Evolutionary conservation across 2,888 invertebrate species (phyloP), one percentile per base, ranked within the genome.

Genomic region (Lydus trimaculatus): DNA sequence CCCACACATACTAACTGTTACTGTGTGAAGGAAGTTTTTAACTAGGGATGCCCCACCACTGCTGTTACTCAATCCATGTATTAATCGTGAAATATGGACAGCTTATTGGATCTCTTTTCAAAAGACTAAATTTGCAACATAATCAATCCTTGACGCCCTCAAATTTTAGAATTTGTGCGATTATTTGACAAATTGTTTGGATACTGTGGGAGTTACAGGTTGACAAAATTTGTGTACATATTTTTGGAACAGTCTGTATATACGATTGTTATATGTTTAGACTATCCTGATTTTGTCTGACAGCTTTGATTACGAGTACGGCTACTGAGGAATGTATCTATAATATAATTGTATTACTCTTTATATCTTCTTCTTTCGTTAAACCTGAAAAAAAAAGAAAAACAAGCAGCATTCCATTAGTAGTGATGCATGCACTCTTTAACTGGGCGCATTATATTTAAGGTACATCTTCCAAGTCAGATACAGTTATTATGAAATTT

Each of bases 291-390:
- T 71, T 68, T 68, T 64, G 67, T 65, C 65, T 71, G 70, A 71
- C 70, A 71, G 70, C 67, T 71, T 64, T 63, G 70, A 71, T 70
- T 67, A 70, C 65, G 70, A 63, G 65, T 61, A 70, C 43, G 20
- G 71, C 71, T 71, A 71, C 71, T 58, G 67, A 63, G 64, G 67
- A 68, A 71, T 71, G 71, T 59, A 58, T 64, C 61, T 65, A n/a
- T n/a, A 67, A 59, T 60, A 67, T 70, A 67, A 67, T 65, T 59
- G 62, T 58, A 58, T 17, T 5, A 36, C 15, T 3, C 17, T 48
- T 5, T 48, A 48, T 48, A 20, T 48, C 20, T 20, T 48, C n/a
- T 20, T 2, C 2, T 48, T 48, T 48, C 43, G 43, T 20, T 20
- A 20, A 20, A 20, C 20, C 4, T n/a, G 33, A 33, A 33, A 28